Percentiles rank a stretch among this genome's conserved stretches.
These are phyloP conservation scores for Timema cristinae DNA, from an alignment of 2,888 invertebrate genomes.

Conservation along the genomic window DNA sequence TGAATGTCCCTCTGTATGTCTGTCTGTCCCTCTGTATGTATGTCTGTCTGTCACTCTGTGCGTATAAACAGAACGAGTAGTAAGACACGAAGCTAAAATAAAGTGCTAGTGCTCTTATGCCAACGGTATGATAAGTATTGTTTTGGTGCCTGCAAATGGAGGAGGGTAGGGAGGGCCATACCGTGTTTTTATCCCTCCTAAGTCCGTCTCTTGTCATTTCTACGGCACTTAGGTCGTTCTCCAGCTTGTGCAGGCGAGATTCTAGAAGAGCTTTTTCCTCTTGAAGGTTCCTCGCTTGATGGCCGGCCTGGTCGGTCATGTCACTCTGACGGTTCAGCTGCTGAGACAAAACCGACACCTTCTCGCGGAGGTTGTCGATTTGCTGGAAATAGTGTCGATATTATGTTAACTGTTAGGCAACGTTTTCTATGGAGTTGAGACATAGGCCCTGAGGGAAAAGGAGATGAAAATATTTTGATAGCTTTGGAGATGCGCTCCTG, in stretches of 20 bases:
- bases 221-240: conserved; percentile 70
- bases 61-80: too few relatives aligned
- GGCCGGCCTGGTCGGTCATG: conserved; percentile 60
- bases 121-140: too few relatives aligned
- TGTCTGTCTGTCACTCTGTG: too few relatives aligned
- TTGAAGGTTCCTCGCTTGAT: conserved; percentile 63
- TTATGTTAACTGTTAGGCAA: too few relatives aligned
- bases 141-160: neutral
- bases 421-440: too few relatives aligned
- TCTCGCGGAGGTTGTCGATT: conserved; percentile 71
- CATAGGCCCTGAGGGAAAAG: too few relatives aligned
- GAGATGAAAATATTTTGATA: too few relatives aligned
- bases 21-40: too few relatives aligned
- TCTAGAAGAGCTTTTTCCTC: conserved; percentile 72
- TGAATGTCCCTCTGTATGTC: too few relatives aligned
- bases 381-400: conserved; percentile 50
- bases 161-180: conserved; percentile 43
- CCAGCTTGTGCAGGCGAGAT: conserved; percentile 70
- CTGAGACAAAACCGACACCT: conserved; percentile 66
- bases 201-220: conserved; percentile 69
- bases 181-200: conserved; percentile 72
- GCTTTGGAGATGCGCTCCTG: too few relatives aligned
- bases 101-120: too few relatives aligned
- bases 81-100: too few relatives aligned
- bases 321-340: conserved; percentile 66